These are phyloP conservation scores for Hypomesus transpacificus DNA, from an alignment of 2,113 vertebrate species.

Conservation along the genomic window DNA sequence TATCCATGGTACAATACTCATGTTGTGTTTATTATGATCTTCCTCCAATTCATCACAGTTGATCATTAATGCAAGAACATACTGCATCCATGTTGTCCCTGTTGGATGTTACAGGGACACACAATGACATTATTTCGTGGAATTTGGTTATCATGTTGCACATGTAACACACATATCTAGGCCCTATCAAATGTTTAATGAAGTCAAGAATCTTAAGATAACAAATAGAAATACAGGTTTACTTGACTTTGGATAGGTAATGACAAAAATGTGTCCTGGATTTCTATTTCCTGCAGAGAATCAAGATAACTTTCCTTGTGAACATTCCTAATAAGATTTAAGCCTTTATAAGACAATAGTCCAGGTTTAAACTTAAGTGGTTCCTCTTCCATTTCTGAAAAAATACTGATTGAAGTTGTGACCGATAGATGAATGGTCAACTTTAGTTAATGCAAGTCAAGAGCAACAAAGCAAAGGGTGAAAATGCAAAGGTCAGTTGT, in stretches of 20 bases:
- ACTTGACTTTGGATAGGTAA: neutral
- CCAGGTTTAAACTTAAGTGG: neutral
- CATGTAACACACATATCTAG: too few species aligned
- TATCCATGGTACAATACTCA: neutral
- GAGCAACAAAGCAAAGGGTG: neutral
- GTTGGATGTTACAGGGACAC: neutral
- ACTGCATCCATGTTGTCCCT: neutral
- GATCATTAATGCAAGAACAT: neutral
- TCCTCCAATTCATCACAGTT: neutral
- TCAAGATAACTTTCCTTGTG: neutral
- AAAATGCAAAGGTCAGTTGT: neutral
- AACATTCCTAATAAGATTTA: neutral
- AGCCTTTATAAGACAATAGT: slow-evolving; percentile 3
- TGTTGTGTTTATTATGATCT: neutral
- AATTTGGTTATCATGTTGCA: too few species aligned
- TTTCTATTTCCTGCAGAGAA: neutral
- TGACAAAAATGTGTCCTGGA: neutral
- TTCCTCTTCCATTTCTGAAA: neutral
- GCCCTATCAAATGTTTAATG: too few species aligned
- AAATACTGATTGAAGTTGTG: slow-evolving; percentile 11
- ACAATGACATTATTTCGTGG: too few species aligned
- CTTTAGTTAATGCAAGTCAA: neutral
- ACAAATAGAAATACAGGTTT: neutral
- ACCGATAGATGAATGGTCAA: neutral
- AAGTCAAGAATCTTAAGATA: neutral